phyloP scores from a whole-genome alignment of 2,888 invertebrate genomes.

The Sepiola atlantica region DNA sequence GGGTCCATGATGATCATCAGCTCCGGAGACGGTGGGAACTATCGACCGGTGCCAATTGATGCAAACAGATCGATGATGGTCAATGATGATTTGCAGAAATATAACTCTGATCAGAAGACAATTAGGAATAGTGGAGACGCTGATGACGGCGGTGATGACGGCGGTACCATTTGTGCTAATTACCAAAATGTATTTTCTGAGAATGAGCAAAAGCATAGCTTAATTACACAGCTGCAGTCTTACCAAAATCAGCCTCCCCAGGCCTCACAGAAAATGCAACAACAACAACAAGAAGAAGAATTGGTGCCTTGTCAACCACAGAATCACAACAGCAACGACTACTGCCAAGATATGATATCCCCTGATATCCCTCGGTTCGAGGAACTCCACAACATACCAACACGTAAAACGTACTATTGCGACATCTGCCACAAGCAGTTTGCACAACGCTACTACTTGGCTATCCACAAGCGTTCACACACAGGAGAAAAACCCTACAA shows the following conservation, averaged over 20 bases:
- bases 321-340: background rate
- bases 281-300: background rate
- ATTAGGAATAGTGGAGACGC: background rate
- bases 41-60: background rate
- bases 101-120: background rate
- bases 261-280: background rate
- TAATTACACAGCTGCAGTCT: background rate
- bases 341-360: constrained; percentile 12
- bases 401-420: constrained; percentile 3
- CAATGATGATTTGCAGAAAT: background rate
- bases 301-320: background rate
- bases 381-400: constrained; percentile 33
- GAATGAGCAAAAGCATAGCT: background rate
- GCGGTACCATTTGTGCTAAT: background rate
- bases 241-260: background rate
- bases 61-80: background rate
- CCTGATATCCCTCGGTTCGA: constrained; percentile 41
- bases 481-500: constrained; percentile 40
- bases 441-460: constrained; percentile 40
- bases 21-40: background rate
- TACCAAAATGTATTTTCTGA: background rate
- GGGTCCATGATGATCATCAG: background rate
- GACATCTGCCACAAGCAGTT: constrained; percentile 44
- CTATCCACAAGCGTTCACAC: constrained; percentile 40
- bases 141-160: background rate